A percentile compares a stretch with the other conserved stretches of the same genome.
Evolutionary conservation across 2,113 vertebrate genomes (phyloP).

Genomic region (Phyllostomus discolor): DNA sequence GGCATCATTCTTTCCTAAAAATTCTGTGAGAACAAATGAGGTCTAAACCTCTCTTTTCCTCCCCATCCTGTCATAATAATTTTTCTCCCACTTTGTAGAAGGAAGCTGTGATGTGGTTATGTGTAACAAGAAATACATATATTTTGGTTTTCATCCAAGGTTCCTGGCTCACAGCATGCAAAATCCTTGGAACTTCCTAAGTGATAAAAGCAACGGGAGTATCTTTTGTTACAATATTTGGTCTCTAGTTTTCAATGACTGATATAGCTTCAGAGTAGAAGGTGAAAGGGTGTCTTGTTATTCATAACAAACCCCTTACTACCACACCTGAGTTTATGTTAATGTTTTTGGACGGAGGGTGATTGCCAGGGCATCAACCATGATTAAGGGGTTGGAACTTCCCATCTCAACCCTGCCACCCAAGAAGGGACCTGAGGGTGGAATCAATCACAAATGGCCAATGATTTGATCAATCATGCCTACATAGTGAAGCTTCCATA

Average conservation of each 20-base stretch:
- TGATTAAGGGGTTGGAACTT: background rate
- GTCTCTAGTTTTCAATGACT: background rate
- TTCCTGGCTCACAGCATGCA: background rate
- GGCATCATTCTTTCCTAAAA: background rate
- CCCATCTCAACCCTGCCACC: background rate
- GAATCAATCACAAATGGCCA: background rate
- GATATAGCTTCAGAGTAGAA: background rate
- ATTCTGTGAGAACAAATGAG: background rate
- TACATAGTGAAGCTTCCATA: background rate
- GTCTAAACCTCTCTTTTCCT: background rate
- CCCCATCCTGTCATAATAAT: background rate
- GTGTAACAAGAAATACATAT: background rate
- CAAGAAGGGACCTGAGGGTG: background rate
- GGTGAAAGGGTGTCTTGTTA: background rate
- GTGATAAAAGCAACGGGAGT: background rate
- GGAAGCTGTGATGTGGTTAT: background rate
- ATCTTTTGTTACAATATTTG: constrained; percentile 1
- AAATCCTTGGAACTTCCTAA: background rate
- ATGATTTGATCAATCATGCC: background rate
- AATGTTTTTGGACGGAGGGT: background rate
- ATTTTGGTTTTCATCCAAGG: background rate
- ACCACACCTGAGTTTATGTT: background rate
- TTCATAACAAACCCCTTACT: background rate
- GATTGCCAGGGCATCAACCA: background rate
- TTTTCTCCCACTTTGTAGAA: background rate